Evolutionary conservation across 2,888 invertebrate genomes (phyloP).

Genomic region (Dioctria rufipes): DNA sequence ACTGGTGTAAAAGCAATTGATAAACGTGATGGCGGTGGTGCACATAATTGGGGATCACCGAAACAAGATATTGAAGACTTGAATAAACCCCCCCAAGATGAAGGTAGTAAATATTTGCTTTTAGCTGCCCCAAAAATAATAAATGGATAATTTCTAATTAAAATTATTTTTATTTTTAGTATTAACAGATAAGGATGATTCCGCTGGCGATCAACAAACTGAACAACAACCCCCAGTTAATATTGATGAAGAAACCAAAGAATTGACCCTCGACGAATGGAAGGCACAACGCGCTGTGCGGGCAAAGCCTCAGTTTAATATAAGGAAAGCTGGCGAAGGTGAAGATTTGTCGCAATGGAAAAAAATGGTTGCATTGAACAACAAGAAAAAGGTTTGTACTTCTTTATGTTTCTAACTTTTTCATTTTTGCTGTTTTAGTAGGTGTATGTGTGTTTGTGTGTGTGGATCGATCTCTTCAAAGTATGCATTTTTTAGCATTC

Average conservation of each 20-base stretch:
- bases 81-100: slow-evolving; percentile 65
- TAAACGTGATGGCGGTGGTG: slow-evolving; percentile 94
- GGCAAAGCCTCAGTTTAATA: slow-evolving; percentile 89
- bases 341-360: slow-evolving; percentile 94
- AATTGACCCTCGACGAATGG: slow-evolving; percentile 95
- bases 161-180: slow-evolving; percentile 1
- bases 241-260: slow-evolving; percentile 82
- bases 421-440: neutral
- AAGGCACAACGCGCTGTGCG: slow-evolving; percentile 87
- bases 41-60: slow-evolving; percentile 96
- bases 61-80: slow-evolving; percentile 87
- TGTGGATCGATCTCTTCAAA: too few relatives aligned
- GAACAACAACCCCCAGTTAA: slow-evolving; percentile 71
- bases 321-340: slow-evolving; percentile 95
- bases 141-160: neutral
- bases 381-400: slow-evolving; percentile 78
- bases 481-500: too few relatives aligned
- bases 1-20: slow-evolving; percentile 95
- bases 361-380: slow-evolving; percentile 86
- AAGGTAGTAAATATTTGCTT: slow-evolving; percentile 56
- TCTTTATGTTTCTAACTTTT: neutral
- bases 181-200: slow-evolving; percentile 67
- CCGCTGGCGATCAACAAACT: slow-evolving; percentile 67
- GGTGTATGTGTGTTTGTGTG: too few relatives aligned
- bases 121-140: neutral